A percentile compares a stretch with the other conserved stretches of the same genome.
Evolutionary conservation across 2,797 vertebrate species (phyloP).

Genomic region (Tapirus indicus): DNA sequence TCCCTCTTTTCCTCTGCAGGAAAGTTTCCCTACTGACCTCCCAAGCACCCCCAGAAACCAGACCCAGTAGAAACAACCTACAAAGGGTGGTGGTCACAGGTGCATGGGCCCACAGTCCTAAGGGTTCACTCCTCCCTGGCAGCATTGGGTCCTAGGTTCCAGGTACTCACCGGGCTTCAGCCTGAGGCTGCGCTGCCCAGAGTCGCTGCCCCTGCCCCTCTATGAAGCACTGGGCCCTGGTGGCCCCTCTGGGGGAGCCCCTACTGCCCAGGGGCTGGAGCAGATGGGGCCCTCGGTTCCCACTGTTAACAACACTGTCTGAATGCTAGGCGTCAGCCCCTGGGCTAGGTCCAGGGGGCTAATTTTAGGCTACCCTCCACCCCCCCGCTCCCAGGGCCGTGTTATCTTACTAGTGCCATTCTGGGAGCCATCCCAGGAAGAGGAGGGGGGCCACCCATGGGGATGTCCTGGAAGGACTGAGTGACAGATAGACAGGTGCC

Average conservation of each 20-base stretch:
- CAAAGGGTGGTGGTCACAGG: not conserved
- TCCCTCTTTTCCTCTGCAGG: not conserved
- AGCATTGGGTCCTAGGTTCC: not conserved
- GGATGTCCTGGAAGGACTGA: constrained; percentile 38
- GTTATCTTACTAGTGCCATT: constrained; percentile 95
- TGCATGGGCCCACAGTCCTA: not conserved
- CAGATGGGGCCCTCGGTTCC: not conserved
- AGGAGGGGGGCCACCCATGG: constrained; percentile 61
- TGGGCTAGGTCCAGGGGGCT: constrained; percentile 84
- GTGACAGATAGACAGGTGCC: constrained; percentile 64
- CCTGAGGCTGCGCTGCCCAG: not conserved
- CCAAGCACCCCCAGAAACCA: not conserved
- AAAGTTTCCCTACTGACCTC: not conserved
- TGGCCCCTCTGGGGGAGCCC: not conserved
- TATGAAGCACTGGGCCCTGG: not conserved
- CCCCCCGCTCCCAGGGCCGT: constrained; percentile 82
- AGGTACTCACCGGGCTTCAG: constrained; percentile 61
- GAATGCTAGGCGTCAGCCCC: constrained; percentile 60
- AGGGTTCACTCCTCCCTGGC: not conserved
- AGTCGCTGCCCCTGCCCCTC: not conserved
- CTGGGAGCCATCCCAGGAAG: constrained; percentile 88
- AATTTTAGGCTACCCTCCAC: constrained; percentile 92
- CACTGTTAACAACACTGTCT: constrained; percentile 24
- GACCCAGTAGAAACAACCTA: not conserved
- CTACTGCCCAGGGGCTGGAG: not conserved